Percentiles rank a stretch among this genome's conserved stretches.
Conservation (phyloP, 2,113 vertebrate genomes). For the Saguinus imperator region DNA sequence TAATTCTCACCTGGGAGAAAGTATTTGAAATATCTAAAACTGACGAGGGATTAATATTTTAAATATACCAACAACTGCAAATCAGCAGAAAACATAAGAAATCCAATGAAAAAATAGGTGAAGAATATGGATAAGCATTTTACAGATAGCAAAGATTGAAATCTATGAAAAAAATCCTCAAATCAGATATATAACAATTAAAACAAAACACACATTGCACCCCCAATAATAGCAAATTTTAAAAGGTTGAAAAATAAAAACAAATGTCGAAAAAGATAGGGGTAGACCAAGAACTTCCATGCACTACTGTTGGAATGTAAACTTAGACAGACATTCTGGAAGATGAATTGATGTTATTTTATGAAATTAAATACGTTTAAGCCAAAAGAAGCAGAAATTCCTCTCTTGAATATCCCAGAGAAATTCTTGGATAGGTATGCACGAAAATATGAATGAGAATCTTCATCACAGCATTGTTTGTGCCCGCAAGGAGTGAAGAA, state of each 20-base stretch:
- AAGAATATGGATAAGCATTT: not conserved
- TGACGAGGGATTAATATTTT: not conserved
- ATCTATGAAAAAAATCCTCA: not conserved
- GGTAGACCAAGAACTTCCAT: not conserved
- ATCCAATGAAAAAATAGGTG: not conserved
- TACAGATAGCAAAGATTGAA: not conserved
- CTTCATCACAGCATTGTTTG: not conserved
- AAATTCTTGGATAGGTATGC: not conserved
- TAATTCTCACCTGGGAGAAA: not conserved
- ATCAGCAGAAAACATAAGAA: not conserved
- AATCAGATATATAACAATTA: not conserved
- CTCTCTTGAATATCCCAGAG: not conserved
- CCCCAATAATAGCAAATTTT: not conserved
- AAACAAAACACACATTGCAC: not conserved
- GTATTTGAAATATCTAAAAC: slow-evolving; percentile 5
- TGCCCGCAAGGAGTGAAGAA: not conserved
- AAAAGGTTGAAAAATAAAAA: not conserved
- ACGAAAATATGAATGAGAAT: not conserved
- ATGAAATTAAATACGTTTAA: not conserved
- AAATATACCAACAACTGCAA: not conserved
- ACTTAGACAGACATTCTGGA: not conserved
- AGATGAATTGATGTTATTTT: not conserved
- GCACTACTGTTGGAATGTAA: not conserved
- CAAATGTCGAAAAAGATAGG: not conserved
- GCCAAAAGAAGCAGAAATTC: not conserved